These are phyloP conservation scores for Saccostrea glomerata DNA, from an alignment of 1,140 invertebrate species.

Conservation along the genomic window DNA sequence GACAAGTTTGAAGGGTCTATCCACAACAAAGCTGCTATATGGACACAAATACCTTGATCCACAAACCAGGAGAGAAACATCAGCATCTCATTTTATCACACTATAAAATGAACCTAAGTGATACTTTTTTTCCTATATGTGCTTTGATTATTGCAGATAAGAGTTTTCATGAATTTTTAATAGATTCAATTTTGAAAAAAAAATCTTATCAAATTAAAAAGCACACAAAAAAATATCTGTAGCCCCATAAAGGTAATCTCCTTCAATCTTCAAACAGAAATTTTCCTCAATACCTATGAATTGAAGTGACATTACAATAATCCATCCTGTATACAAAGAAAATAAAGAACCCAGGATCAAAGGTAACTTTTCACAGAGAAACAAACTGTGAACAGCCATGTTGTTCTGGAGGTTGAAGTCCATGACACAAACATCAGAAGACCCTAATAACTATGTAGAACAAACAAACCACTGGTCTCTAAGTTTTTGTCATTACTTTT, in stretches of 20 bases:
- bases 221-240: too few species aligned
- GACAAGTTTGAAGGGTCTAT: too few species aligned
- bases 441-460: slow-evolving; percentile 25
- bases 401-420: slow-evolving; percentile 1
- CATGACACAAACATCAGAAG: slow-evolving; percentile 31
- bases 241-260: background rate
- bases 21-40: too few species aligned
- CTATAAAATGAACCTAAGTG: too few species aligned
- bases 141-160: too few species aligned
- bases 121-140: too few species aligned
- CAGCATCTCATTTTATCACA: too few species aligned
- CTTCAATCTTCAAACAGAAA: background rate
- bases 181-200: too few species aligned
- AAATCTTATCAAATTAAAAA: too few species aligned
- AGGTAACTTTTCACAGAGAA: slow-evolving; percentile 6
- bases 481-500: slow-evolving; percentile 32
- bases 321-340: background rate
- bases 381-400: slow-evolving; percentile 17
- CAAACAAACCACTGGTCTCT: slow-evolving; percentile 31
- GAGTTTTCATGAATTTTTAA: too few species aligned
- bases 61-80: too few species aligned
- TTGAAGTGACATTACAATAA: slow-evolving; percentile 7
- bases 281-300: background rate
- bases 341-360: slow-evolving; percentile 1
- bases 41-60: too few species aligned